Base-by-base conservation (phyloP, 2,113 vertebrate genomes). In the Zosterops borbonicus region DNA sequence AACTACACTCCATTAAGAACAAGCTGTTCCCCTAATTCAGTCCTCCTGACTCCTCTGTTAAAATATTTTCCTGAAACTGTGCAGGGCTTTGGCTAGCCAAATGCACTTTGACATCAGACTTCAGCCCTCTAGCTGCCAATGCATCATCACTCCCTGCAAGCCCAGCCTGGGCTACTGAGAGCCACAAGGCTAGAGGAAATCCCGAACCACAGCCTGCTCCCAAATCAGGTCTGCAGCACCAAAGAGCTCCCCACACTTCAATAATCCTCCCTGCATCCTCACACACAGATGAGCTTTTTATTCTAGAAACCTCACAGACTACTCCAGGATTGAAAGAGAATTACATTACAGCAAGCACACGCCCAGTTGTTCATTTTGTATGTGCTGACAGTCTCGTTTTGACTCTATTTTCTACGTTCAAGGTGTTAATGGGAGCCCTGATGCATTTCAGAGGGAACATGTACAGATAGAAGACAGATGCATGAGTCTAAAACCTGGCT, bases 351-450 rank as follows among this genome's bases (percentile, higher is more conserved):
- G 80, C 47, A 52, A 80, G 52, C 2, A 25, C 83, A 90, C 0
- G 0, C 55, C 59, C 63, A n/a, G 41, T 33, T 78, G 83, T 42
- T 91, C 25, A 92, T 86, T 94, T 62, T 29, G 77, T 86, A 83
- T 83, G 83, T 83, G 90, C 80, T 89, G 92, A 90, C 83, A 90
- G 80, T 82, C 83, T 93, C 65, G 3, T 87, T 93, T 95, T 87
- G 88, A 95, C 83, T 87, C 93, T 81, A 14, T 73, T 95, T 95
- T 49, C 73, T 82, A 77, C 6, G 0, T 90, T 96, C 78, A 92
- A 96, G 92, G 96, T 88, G 79, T 83, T 94, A 96, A 97, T 96
- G 80, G 92, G 90, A 95, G 93, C 76, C 77, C 35, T 96, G 94
- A 93, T 89, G 80, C 73, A 96, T 90, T 93, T 96, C 83, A 94